Evolutionary conservation across 2,888 invertebrate species (phyloP).

Genomic region (Trichopoda pennipes): DNA sequence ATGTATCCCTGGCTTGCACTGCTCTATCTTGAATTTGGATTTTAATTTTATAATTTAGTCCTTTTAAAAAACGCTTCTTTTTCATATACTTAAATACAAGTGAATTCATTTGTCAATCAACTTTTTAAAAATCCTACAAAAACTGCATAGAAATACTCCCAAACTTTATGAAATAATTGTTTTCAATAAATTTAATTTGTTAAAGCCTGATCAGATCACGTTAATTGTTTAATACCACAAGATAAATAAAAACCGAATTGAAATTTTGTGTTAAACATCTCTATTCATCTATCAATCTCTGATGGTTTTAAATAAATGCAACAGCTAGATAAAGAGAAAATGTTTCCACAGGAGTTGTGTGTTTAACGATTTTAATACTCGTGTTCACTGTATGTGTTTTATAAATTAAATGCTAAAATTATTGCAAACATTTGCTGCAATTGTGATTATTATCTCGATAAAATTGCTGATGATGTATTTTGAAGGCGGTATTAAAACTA

Average conservation of each 20-base stretch:
- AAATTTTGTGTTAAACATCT: constrained; percentile 5
- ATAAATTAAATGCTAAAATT: constrained; percentile 31
- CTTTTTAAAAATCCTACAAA: constrained; percentile 11
- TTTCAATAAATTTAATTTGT: constrained; percentile 25
- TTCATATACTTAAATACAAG: not conserved
- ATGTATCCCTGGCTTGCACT: too few species aligned
- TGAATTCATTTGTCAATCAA: constrained; percentile 1
- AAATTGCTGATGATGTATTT: too few species aligned
- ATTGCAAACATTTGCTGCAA: constrained; percentile 18
- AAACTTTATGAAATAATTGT: constrained; percentile 22
- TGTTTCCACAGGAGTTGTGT: constrained; percentile 41
- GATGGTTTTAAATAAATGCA: not conserved
- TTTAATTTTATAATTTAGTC: too few species aligned
- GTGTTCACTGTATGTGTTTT: not conserved
- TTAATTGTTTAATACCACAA: constrained; percentile 58
- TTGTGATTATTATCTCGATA: constrained; percentile 23
- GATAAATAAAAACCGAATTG: constrained; percentile 41
- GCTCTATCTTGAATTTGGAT: too few species aligned
- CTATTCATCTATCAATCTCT: constrained; percentile 27
- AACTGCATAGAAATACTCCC: not conserved
- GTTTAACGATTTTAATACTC: constrained; percentile 14
- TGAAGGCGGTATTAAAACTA: too few species aligned
- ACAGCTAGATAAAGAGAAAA: constrained; percentile 29
- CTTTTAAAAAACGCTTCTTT: not conserved
- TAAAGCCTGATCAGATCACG: constrained; percentile 60